Conservation (phyloP, 2,888 invertebrate genomes). For the Hipparchia semele region DNA sequence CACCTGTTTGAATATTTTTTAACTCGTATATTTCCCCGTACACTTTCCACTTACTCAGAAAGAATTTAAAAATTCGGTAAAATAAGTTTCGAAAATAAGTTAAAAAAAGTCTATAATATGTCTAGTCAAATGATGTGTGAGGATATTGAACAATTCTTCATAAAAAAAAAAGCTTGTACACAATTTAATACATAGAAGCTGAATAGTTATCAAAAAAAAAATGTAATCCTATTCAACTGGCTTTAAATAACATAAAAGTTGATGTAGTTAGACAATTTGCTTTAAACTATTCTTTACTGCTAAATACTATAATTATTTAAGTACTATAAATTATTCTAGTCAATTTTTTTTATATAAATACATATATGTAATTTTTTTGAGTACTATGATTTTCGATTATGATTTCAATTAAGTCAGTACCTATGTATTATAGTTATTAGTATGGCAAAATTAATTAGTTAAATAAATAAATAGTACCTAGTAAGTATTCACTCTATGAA, state of each 20-base stretch:
- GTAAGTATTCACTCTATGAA: no score
- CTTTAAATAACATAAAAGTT: conserved; percentile 28
- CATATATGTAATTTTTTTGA: conserved; percentile 9
- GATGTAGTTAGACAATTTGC: conserved; percentile 33
- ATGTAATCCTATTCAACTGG: conserved; percentile 38
- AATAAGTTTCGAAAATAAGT: neutral
- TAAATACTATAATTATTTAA: conserved; percentile 8
- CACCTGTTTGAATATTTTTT: neutral
- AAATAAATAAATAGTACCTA: no score
- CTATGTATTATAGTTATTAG: neutral
- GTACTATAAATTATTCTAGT: conserved; percentile 28
- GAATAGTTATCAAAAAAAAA: conserved; percentile 22
- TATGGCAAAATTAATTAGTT: neutral
- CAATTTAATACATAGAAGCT: conserved; percentile 25
- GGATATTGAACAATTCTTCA: neutral
- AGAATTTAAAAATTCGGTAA: neutral
- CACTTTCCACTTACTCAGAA: no score
- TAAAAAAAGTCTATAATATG: neutral
- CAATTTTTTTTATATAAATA: conserved; percentile 19
- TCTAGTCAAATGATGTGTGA: conserved; percentile 29
- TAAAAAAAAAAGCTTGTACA: conserved; percentile 9
- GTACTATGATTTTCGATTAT: neutral
- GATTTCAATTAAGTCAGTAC: neutral
- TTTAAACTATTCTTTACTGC: conserved; percentile 22
- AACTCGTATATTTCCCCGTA: neutral